Percentiles rank a stretch among this genome's conserved stretches.
phyloP scores from a whole-genome alignment of 2,888 invertebrate species.

The Desoria tigrina region DNA sequence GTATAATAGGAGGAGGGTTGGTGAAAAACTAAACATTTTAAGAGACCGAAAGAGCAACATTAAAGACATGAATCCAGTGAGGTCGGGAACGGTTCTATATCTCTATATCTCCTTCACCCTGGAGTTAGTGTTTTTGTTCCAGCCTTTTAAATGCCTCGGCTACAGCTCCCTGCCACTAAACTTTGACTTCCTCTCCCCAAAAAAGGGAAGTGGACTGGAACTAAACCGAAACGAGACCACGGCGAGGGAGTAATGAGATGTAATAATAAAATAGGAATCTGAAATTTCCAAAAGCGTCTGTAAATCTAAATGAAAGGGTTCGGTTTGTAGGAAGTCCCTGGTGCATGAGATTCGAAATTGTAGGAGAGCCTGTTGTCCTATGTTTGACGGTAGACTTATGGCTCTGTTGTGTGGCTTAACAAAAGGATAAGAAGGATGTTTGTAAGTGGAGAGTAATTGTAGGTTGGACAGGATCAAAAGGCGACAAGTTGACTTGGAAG shows the following conservation, averaged over 20 bases:
- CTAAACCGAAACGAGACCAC: slow-evolving; percentile 12
- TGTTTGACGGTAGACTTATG: too few species aligned
- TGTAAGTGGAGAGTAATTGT: too few species aligned
- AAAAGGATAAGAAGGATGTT: too few species aligned
- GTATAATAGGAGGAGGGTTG: too few species aligned
- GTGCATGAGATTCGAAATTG: too few species aligned
- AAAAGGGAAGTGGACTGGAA: neutral
- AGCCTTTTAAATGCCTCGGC: neutral
- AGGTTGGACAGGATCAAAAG: too few species aligned
- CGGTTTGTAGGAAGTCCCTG: too few species aligned
- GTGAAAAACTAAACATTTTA: slow-evolving; percentile 7
- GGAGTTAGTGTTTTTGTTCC: neutral
- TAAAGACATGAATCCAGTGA: slow-evolving; percentile 1
- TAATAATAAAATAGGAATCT: slow-evolving; percentile 1
- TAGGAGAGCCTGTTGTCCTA: too few species aligned
- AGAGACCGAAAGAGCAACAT: slow-evolving; percentile 10
- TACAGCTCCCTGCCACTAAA: neutral
- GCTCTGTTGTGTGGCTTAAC: too few species aligned
- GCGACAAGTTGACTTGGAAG: too few species aligned
- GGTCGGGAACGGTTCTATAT: neutral
- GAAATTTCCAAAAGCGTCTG: neutral
- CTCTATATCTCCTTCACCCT: neutral
- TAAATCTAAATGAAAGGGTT: too few species aligned
- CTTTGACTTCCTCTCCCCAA: slow-evolving; percentile 12
- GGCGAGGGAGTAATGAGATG: slow-evolving; percentile 7